A percentile compares a stretch with the other conserved stretches of the same genome.
These are phyloP conservation scores for Cylloceria caligata DNA, from an alignment of 2,888 invertebrate species.

Conservation along the genomic window DNA sequence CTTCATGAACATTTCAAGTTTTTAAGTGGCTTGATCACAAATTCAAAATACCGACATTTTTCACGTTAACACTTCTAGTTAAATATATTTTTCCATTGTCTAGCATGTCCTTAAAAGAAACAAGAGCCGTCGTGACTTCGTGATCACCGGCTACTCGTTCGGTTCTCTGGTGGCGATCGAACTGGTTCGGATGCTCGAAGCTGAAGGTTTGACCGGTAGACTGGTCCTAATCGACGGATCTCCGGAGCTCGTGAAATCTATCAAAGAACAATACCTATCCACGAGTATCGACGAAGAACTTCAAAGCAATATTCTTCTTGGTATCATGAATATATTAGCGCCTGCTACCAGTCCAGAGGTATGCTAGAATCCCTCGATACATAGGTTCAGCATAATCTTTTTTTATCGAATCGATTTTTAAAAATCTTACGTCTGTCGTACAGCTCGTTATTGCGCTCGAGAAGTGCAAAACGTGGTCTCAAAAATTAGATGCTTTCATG, in stretches of 20 bases:
- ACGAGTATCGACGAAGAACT: constrained; percentile 85
- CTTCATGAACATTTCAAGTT: background rate
- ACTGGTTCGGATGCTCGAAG: constrained; percentile 90
- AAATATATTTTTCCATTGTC: constrained; percentile 10
- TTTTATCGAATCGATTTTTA: background rate
- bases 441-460: constrained; percentile 83
- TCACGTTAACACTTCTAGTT: background rate
- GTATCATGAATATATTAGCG: constrained; percentile 86
- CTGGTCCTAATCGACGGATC: constrained; percentile 93
- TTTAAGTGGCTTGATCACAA: no score
- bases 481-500: constrained; percentile 86
- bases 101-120: constrained; percentile 87
- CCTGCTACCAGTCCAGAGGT: constrained; percentile 85
- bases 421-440: constrained; percentile 34
- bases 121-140: constrained; percentile 85
- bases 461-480: constrained; percentile 86
- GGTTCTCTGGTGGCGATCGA: constrained; percentile 93
- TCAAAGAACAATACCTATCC: constrained; percentile 85
- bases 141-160: constrained; percentile 95
- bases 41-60: background rate
- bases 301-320: constrained; percentile 87
- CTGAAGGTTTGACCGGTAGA: constrained; percentile 87
- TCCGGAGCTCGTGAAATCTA: constrained; percentile 88
- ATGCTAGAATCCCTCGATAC: constrained; percentile 23
- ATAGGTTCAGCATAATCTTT: background rate